Evolutionary conservation across 1,140 invertebrate genomes (phyloP), one percentile per base, ranked within the genome.

Genomic region (Drosophila suzukii): DNA sequence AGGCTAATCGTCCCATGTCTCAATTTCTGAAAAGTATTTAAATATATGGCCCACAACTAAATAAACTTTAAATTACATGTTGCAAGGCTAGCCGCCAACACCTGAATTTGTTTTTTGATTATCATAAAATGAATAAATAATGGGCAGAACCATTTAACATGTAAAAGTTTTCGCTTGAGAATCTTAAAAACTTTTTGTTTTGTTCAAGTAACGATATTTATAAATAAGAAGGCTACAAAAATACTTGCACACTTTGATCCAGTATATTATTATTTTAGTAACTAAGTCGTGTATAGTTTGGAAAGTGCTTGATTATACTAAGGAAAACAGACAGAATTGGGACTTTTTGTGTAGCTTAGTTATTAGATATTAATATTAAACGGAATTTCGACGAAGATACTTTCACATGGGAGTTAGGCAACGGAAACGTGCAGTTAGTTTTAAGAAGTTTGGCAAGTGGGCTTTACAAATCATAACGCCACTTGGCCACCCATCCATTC

Each of bases 41-140:
- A 71, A 46, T 65, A 72, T 30, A 36, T 47, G 24, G 12, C 3
- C 5, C 12, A 13, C 7, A 44, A 30, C 34, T 34, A 49, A 75
- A 24, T 57, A 50, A 65, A 75, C 32, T 44, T 51, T 44, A 41
- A 66, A 75, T 75, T 75, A 75, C 44, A 75, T 10, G 39, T 17
- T 58, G 24, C 24, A 59, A 44, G 38, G 36, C 6, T n/a, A 15
- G 12, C n/a, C 39, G 34, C 12, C 13, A n/a, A n/a, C 27, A 34
- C 6, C 20, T 10, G 41, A 43, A 53, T 20, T 46, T 30, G 13
- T 17, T 6, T 56, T 34, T 13, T 10, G 38, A 44, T 58, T 30
- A 51, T 62, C 57, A 47, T 70, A 51, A 65, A 58, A 47, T 78
- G 6, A 75, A 83, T 83, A 62, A 58, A 39, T 82, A 27, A 81